Percentiles rank a stretch among this genome's conserved stretches.
Conservation (phyloP, 1,140 invertebrate genomes). For the Diabrotica undecimpunctata region DNA sequence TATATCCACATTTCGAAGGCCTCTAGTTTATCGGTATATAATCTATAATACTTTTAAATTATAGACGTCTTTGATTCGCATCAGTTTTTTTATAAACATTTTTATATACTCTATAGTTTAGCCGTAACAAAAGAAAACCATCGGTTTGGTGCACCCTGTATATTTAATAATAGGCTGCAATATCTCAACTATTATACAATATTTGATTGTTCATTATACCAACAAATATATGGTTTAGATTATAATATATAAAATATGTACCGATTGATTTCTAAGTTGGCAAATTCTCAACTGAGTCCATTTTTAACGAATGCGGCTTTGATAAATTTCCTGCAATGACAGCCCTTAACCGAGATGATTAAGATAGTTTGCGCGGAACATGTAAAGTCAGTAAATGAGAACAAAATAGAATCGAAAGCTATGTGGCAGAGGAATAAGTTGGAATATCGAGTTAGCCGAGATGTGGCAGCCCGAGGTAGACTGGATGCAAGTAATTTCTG, state of each 20-base stretch:
- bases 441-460: slow-evolving; percentile 18
- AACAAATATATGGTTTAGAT: too few relatives aligned
- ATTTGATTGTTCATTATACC: too few relatives aligned
- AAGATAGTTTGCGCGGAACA: slow-evolving; percentile 22
- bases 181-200: too few relatives aligned
- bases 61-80: too few relatives aligned
- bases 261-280: neutral
- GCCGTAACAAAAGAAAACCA: too few relatives aligned
- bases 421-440: slow-evolving; percentile 19
- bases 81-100: too few relatives aligned
- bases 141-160: too few relatives aligned
- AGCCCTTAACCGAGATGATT: slow-evolving; percentile 19
- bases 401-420: slow-evolving; percentile 22
- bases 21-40: too few relatives aligned
- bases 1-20: too few relatives aligned
- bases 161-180: too few relatives aligned
- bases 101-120: too few relatives aligned
- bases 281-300: slow-evolving; percentile 5
- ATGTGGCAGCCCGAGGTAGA: slow-evolving; percentile 12
- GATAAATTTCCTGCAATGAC: slow-evolving; percentile 20
- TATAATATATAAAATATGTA: neutral
- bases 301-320: slow-evolving; percentile 16
- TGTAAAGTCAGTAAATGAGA: slow-evolving; percentile 20
- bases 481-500: slow-evolving; percentile 16
- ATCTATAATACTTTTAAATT: too few relatives aligned